These are phyloP conservation scores for Anableps anableps DNA, from an alignment of 2,797 vertebrate genomes.

Conservation along the genomic window DNA sequence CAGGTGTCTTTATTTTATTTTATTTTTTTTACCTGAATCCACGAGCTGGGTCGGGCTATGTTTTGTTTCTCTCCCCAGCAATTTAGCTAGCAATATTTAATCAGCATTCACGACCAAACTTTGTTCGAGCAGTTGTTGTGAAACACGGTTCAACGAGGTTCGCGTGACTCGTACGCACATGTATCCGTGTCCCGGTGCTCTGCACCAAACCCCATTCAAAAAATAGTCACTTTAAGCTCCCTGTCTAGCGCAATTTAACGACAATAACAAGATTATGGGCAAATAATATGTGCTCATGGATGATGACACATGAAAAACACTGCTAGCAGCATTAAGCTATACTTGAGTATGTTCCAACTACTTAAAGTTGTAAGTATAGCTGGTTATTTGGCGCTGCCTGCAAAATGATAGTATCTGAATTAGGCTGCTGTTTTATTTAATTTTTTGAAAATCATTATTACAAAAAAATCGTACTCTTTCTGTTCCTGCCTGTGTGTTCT, in stretches of 20 bases:
- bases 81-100: background rate
- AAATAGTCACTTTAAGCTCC: slow-evolving; percentile 1
- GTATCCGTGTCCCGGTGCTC: slow-evolving; percentile 17
- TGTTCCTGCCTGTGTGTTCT: background rate
- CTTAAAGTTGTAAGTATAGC: background rate
- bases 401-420: background rate
- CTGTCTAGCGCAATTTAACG: background rate
- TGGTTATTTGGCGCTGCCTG: background rate
- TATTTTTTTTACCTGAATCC: background rate
- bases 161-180: background rate
- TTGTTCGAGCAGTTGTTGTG: background rate
- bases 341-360: background rate
- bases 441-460: too few species aligned
- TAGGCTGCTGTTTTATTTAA: background rate
- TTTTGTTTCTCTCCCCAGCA: background rate
- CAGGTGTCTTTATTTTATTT: background rate
- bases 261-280: background rate
- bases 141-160: background rate
- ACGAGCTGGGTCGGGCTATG: background rate
- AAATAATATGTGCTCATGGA: background rate
- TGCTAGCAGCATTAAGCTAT: background rate
- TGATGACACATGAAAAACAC: background rate
- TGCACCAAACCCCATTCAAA: slow-evolving; percentile 17
- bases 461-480: background rate
- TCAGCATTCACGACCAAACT: background rate